Evolutionary conservation across 2,888 invertebrate species (phyloP), one percentile per base, ranked within the genome.

Genomic region (Ashinkailepas kermadecensis): DNA sequence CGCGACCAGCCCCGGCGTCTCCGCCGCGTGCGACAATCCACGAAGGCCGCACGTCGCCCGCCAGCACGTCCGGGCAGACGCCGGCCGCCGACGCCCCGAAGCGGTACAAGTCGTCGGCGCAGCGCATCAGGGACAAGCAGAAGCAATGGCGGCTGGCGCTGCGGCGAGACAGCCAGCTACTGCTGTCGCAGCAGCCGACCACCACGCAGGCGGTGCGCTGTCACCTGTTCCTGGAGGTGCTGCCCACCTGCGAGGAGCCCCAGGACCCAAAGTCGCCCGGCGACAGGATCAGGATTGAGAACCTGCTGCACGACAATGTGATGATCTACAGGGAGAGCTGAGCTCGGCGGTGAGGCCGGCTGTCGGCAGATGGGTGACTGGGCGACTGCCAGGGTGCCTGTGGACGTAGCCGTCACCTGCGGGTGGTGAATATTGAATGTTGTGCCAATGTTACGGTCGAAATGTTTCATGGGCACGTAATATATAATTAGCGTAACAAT

Each of bases 181-280:
- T 70, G 70, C 70, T 70, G 13, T 70, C 70, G 12, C 70, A 70
- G 70, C 70, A 70, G 70, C 70, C 70, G 39, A 70, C 70, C 13
- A 39, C 70, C 15, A 39, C 70, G 70, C 70, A 70, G 70, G 70
- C 70, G 7, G 70, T 70, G 25, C 70, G 70, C 39, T 70, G 70
- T 39, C 70, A 70, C 70, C 70, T 70, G 13, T 70, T 70, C 70
- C 39, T 70, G 39, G 70, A 70, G 70, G 70, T 70, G 70, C 70
- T 70, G 70, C 70, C 70, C 70, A 70, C 70, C 39, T 70, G 70
- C 39, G 70, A 70, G 70, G 70, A 70, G 70, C 70, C 70, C 11
- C 39, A 8, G 25, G 70, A 70, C 39, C 70, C 70, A 1, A 70
- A 39, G 70, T 25, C 70, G 15, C 70, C 70, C 70, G 7, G 70